These are phyloP conservation scores for Coptodon rendalli DNA, from an alignment of 2,113 vertebrate genomes.

Conservation along the genomic window DNA sequence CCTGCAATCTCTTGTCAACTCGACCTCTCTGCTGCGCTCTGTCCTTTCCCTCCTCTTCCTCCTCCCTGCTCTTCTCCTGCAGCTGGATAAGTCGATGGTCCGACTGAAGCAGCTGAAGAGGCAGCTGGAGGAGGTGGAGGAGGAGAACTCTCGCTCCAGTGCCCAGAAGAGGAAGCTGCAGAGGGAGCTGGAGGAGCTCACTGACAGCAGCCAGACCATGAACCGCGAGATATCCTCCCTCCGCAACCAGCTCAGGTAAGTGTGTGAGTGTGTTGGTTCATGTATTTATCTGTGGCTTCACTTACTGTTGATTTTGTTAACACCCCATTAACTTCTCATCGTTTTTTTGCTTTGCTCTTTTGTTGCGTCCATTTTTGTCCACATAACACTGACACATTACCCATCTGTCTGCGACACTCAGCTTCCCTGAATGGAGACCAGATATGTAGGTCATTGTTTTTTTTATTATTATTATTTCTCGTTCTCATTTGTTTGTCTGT, in stretches of 20 bases:
- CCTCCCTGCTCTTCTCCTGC: background rate
- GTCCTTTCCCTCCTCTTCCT: background rate
- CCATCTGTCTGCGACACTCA: slow-evolving; percentile 65
- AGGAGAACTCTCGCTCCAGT: slow-evolving; percentile 92
- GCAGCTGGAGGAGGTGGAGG: slow-evolving; percentile 95
- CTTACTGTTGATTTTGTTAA: slow-evolving; percentile 19
- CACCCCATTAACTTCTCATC: slow-evolving; percentile 33
- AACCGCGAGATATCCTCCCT: slow-evolving; percentile 87
- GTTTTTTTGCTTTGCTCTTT: slow-evolving; percentile 50
- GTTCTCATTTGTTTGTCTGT: background rate
- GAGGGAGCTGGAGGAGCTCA: slow-evolving; percentile 89
- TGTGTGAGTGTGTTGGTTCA: background rate
- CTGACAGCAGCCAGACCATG: slow-evolving; percentile 87
- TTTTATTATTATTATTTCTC: background rate
- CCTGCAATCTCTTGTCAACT: background rate
- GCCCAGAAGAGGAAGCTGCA: slow-evolving; percentile 92
- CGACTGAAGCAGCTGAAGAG: slow-evolving; percentile 92
- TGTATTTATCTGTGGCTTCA: background rate
- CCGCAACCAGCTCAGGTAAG: slow-evolving; percentile 92
- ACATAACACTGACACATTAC: slow-evolving; percentile 61
- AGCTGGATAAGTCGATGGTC: slow-evolving; percentile 79
- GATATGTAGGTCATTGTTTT: slow-evolving; percentile 71
- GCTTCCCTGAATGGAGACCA: slow-evolving; percentile 70
- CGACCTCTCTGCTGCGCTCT: background rate
- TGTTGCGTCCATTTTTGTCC: slow-evolving; percentile 49